phyloP scores from a whole-genome alignment of 1,140 invertebrate species.

The Scaptomyza montana region DNA sequence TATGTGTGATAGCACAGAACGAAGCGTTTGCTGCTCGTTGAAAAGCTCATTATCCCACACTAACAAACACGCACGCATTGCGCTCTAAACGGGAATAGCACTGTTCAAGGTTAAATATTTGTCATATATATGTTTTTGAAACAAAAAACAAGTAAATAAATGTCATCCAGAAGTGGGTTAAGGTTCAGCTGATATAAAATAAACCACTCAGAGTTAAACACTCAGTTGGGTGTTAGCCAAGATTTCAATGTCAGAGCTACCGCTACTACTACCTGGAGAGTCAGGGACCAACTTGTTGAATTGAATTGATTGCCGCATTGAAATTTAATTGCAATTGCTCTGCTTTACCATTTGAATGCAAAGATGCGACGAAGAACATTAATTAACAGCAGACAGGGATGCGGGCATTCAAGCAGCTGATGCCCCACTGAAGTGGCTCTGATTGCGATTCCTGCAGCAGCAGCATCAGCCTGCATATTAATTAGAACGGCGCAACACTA shows the following conservation, averaged over 20 bases:
- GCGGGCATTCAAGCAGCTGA: conserved; percentile 20
- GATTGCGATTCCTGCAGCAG: conserved; percentile 56
- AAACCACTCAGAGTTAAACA: conserved; percentile 6
- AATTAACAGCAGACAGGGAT: conserved; percentile 59
- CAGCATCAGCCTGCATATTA: conserved; percentile 63
- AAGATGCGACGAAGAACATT: conserved; percentile 78
- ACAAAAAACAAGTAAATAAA: conserved; percentile 23
- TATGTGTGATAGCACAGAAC: conserved; percentile 3
- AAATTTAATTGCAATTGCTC: conserved; percentile 75
- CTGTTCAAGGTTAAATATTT: conserved; percentile 46
- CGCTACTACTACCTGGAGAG: conserved; percentile 2
- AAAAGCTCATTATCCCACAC: conserved; percentile 50
- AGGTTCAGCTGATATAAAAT: conserved; percentile 26
- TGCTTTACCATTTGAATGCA: conserved; percentile 58
- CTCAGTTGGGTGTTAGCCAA: neutral
- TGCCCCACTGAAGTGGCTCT: conserved; percentile 66
- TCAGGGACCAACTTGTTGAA: conserved; percentile 67
- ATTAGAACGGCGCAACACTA: conserved; percentile 49
- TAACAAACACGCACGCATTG: conserved; percentile 20
- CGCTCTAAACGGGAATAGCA: conserved; percentile 2
- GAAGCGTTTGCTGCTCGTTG: conserved; percentile 32
- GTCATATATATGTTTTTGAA: conserved; percentile 22
- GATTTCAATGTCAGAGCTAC: conserved; percentile 65
- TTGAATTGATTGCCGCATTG: conserved; percentile 78
- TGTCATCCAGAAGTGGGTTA: conserved; percentile 34